Percentiles rank a stretch among this genome's conserved stretches.
Evolutionary conservation across 2,797 vertebrate species (phyloP).

Genomic region (Onychomys arenicola): DNA sequence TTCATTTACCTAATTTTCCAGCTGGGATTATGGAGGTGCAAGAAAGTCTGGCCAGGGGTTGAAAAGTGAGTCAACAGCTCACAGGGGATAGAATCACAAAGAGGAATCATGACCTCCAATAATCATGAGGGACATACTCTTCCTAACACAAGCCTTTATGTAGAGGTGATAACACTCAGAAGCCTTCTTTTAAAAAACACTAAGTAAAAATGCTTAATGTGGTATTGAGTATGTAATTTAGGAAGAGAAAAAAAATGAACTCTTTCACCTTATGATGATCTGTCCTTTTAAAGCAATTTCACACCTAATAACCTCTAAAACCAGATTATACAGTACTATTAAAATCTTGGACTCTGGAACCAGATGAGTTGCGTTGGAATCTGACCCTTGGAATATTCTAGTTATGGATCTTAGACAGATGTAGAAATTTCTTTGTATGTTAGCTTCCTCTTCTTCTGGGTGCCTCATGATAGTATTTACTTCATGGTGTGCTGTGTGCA

Average conservation of each 20-base stretch:
- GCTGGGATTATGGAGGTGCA: slow-evolving; percentile 78
- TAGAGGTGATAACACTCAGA: neutral
- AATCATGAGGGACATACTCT: neutral
- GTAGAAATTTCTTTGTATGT: neutral
- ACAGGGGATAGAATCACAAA: slow-evolving; percentile 8
- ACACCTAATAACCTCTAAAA: neutral
- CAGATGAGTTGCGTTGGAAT: neutral
- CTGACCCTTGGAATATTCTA: neutral
- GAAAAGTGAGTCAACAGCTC: slow-evolving; percentile 76
- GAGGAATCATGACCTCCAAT: neutral
- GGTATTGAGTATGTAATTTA: neutral
- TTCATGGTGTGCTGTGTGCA: neutral
- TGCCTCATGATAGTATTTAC: neutral
- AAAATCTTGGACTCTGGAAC: neutral
- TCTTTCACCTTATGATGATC: neutral
- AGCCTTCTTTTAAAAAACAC: neutral
- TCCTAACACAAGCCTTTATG: neutral
- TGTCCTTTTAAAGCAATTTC: slow-evolving; percentile 10
- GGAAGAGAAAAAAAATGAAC: neutral
- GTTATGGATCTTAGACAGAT: neutral
- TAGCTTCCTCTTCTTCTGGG: neutral
- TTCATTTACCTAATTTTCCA: slow-evolving; percentile 83
- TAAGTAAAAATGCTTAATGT: neutral
- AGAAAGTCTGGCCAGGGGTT: slow-evolving; percentile 79
- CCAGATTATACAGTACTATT: neutral